Evolutionary conservation across 1,140 invertebrate genomes (phyloP), one percentile per base, ranked within the genome.

Genomic region (Heliconius nattereri): DNA sequence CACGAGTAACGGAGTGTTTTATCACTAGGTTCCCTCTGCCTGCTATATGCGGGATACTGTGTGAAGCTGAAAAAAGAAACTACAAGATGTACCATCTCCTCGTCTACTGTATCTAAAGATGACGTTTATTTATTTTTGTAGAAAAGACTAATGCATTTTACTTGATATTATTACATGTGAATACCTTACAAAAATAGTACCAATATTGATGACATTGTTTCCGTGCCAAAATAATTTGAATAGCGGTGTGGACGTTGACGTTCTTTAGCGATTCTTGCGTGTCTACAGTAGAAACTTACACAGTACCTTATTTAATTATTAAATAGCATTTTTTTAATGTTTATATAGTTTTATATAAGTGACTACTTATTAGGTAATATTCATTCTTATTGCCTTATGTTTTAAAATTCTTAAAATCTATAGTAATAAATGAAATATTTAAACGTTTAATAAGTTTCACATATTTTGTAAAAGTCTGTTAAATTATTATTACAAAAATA

Each of bases 181-280:
- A 90, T 85, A 85, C 86, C 85, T 76, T 81, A 87, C 86, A 81
- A 89, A 91, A 92, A 92, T 92, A 93, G 91, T 89, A 87, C 85
- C 85, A 83, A 89, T 91, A 92, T 92, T 88, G 90, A 91, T 89
- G 89, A 89, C 87, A 89, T 85, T 85, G 86, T 85, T 80, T 84
- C 85, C 83, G 85, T 92, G 91, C 91, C 91, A 92, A 93, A 92
- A 93, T 93, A 86, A 90, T 91, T 91, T 73, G 85, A 89, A 93
- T 93, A 91, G 84, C 87, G 75, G 52, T 80, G 85, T 91, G 90
- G 88, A 85, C 90, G 87, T 91, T 93, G 91, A 90, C 91, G 78
- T 71, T 76, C 75, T 60, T 73, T 73, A 66, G 71, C 75, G 57
- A 77, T 77, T 81, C 77, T 81, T 71, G 57, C 20, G 26, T 29